Evolutionary conservation across 2,797 vertebrate species (phyloP).

Genomic region (Enteromius radiatus): DNA sequence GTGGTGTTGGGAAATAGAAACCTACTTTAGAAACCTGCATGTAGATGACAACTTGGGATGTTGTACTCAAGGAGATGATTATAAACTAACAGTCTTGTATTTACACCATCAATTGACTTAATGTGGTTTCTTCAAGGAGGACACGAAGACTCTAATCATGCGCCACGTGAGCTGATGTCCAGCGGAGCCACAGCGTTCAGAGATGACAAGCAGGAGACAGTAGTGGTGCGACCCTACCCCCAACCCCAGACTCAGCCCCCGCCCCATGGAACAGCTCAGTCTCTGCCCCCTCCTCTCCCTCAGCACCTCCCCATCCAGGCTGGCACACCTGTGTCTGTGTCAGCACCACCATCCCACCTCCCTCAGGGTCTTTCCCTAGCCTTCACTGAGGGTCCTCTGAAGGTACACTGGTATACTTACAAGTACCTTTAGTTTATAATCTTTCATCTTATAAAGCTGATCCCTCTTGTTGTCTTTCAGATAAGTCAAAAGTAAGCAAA

Average conservation of each 20-base stretch:
- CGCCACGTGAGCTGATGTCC: slow-evolving; percentile 72
- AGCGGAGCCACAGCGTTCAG: slow-evolving; percentile 74
- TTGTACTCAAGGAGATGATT: neutral
- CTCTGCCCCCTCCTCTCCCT: slow-evolving; percentile 77
- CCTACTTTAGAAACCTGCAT: neutral
- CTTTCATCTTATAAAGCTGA: no score
- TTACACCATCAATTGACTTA: neutral
- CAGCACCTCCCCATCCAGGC: slow-evolving; percentile 87
- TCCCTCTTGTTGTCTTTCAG: neutral
- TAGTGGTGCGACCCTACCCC: slow-evolving; percentile 94
- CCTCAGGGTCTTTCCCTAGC: slow-evolving; percentile 87
- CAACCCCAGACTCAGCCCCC: slow-evolving; percentile 77
- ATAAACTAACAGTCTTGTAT: neutral
- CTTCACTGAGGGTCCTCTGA: slow-evolving; percentile 92
- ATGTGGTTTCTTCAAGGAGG: slow-evolving; percentile 57
- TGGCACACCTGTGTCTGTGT: slow-evolving; percentile 84
- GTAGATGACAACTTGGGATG: neutral
- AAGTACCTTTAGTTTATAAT: neutral
- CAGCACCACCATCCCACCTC: slow-evolving; percentile 86
- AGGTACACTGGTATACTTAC: slow-evolving; percentile 77
- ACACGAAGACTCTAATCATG: slow-evolving; percentile 84
- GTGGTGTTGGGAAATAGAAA: neutral
- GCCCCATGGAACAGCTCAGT: slow-evolving; percentile 60
- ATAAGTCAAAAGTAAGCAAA: neutral
- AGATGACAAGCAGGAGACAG: slow-evolving; percentile 96